Percentiles rank a stretch among this genome's conserved stretches.
phyloP scores from a whole-genome alignment of 2,888 invertebrate species.

The Metopia argyrocephala region DNA sequence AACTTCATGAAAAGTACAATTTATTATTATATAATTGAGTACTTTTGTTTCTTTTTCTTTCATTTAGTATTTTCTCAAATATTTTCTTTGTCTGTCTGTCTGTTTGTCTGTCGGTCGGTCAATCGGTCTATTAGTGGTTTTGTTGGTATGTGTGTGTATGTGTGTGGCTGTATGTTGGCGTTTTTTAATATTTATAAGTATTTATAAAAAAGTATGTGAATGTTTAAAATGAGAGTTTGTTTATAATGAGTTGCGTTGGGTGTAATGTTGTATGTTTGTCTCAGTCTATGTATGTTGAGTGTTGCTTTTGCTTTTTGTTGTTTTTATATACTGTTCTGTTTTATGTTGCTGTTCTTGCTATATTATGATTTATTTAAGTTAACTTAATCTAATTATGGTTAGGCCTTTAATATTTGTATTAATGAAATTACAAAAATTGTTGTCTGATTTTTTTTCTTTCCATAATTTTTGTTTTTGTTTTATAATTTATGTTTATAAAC shows the following conservation, averaged over 20 bases:
- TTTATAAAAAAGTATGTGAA: neutral
- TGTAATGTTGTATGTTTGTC: neutral
- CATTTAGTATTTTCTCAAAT: conserved; percentile 39
- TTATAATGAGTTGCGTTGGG: conserved; percentile 23
- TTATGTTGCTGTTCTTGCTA: conserved; percentile 33
- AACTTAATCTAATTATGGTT: conserved; percentile 62
- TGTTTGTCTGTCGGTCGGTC: neutral
- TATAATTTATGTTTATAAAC: conserved; percentile 50
- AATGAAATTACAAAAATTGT: conserved; percentile 64
- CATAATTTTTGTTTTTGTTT: conserved; percentile 24
- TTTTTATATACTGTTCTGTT: conserved; percentile 26
- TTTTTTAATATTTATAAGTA: too few species aligned
- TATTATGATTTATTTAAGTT: conserved; percentile 51
- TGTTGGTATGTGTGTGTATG: conserved; percentile 1
- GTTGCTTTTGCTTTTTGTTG: conserved; percentile 43
- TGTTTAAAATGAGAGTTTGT: conserved; percentile 4
- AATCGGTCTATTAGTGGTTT: neutral
- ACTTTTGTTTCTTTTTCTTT: conserved; percentile 16
- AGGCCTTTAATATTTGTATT: conserved; percentile 64
- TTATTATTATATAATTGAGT: conserved; percentile 53
- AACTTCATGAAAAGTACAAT: conserved; percentile 44
- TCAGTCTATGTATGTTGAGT: conserved; percentile 6
- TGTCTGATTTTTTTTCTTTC: conserved; percentile 32
- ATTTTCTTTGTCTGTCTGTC: conserved; percentile 1
- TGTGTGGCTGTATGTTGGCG: neutral